Percentiles rank a stretch among this genome's conserved stretches.
Evolutionary conservation across 1,140 invertebrate genomes (phyloP).

Genomic region (Calephelis virginiensis): DNA sequence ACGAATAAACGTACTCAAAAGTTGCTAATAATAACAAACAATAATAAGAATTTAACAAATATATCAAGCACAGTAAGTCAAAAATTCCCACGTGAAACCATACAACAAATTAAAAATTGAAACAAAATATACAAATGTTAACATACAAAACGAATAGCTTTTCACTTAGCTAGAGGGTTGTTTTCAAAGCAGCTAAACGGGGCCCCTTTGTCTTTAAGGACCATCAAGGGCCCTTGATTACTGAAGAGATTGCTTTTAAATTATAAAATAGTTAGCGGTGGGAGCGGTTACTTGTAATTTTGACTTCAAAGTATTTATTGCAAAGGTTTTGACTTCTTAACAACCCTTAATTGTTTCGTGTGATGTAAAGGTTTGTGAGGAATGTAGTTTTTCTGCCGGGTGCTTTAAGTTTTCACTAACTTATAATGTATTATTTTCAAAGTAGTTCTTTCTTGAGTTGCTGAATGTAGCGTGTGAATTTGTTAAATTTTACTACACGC

Average conservation of each 20-base stretch:
- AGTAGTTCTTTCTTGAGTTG: neutral
- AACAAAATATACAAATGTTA: conserved; percentile 44
- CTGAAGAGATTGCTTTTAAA: conserved; percentile 39
- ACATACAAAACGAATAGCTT: conserved; percentile 35
- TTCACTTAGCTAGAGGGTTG: conserved; percentile 43
- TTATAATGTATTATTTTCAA: no score
- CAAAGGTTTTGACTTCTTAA: conserved; percentile 10
- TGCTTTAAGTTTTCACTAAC: neutral
- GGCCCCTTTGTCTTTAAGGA: conserved; percentile 53
- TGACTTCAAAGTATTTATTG: conserved; percentile 6
- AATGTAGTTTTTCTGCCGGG: conserved; percentile 8
- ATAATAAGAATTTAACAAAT: no score
- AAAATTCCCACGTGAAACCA: conserved; percentile 49
- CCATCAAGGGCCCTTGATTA: conserved; percentile 40
- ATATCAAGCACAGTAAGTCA: no score
- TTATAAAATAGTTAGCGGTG: conserved; percentile 47
- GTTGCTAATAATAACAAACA: no score
- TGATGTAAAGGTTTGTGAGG: neutral
- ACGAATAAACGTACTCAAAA: no score
- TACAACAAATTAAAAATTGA: conserved; percentile 25
- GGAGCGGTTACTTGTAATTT: conserved; percentile 24
- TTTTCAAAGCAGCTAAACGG: conserved; percentile 66
- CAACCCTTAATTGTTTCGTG: conserved; percentile 1
- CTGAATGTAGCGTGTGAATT: conserved; percentile 10
- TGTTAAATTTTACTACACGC: neutral